Conservation (phyloP, 30 jellyfish, hydroid and myxozoan genomes). For the Sanderia malayensis region DNA sequence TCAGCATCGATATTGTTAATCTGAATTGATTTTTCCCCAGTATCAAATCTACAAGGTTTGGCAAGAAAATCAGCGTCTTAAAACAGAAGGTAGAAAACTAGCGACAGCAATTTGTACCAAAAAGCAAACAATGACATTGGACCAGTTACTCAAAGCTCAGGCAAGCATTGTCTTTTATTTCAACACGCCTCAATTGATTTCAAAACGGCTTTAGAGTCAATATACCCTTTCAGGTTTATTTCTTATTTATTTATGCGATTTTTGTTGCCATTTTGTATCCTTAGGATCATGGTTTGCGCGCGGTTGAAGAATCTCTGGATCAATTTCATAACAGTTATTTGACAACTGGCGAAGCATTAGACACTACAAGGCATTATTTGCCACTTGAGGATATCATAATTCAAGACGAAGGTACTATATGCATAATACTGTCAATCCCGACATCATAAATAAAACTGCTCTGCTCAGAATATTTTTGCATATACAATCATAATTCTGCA, state of each 20-base stretch:
- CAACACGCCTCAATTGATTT: no score
- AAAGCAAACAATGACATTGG: conserved; percentile 57
- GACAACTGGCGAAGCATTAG: conserved; percentile 61
- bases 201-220: no score
- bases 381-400: conserved; percentile 42
- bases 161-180: no score
- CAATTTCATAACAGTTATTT: conserved; percentile 42
- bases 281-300: conserved; percentile 52
- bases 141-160: conserved; percentile 53
- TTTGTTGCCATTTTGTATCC: not conserved
- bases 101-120: conserved; percentile 25
- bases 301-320: conserved; percentile 51
- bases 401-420: conserved; percentile 49
- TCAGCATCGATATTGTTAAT: no score
- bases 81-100: conserved; percentile 35
- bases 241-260: no score
- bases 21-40: conserved; percentile 8
- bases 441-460: no score
- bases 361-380: conserved; percentile 50
- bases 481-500: no score
- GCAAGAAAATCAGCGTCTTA: conserved; percentile 62
- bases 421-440: no score
- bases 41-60: conserved; percentile 55
- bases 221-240: no score
- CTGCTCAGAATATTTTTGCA: no score